Evolutionary conservation across 2,113 vertebrate species (phyloP).

Genomic region (Ia io): DNA sequence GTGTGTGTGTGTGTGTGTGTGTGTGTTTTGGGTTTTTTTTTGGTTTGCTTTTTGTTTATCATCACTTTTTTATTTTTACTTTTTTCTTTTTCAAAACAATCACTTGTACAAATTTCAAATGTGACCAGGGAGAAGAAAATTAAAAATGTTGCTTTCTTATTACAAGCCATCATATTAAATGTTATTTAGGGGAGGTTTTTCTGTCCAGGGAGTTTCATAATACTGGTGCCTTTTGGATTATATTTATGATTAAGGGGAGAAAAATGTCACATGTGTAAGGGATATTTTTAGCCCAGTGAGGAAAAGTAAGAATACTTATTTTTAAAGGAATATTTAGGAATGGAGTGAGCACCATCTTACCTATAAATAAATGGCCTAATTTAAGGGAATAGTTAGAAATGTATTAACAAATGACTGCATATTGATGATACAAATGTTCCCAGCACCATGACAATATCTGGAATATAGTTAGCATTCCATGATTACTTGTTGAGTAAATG

Average conservation of each 20-base stretch:
- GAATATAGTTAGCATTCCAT: background rate
- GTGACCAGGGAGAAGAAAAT: background rate
- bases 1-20: too few relatives aligned
- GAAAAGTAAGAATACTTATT: background rate
- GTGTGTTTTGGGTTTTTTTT: background rate
- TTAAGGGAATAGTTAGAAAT: background rate
- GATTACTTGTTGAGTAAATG: background rate
- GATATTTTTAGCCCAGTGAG: background rate
- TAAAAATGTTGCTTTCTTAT: background rate
- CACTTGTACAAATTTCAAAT: background rate
- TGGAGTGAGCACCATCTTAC: background rate
- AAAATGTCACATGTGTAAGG: background rate
- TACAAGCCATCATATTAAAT: background rate
- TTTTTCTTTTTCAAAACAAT: background rate
- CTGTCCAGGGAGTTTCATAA: background rate
- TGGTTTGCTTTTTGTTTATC: background rate
- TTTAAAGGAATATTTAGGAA: constrained; percentile 15
- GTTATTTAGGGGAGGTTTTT: background rate
- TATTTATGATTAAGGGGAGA: background rate
- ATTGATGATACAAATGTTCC: background rate
- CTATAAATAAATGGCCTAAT: background rate
- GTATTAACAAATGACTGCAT: background rate
- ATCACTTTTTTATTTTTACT: background rate
- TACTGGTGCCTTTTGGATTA: background rate
- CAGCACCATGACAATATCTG: background rate